These are phyloP conservation scores for Lamproptera curius DNA, from an alignment of 2,888 invertebrate genomes.

Conservation along the genomic window DNA sequence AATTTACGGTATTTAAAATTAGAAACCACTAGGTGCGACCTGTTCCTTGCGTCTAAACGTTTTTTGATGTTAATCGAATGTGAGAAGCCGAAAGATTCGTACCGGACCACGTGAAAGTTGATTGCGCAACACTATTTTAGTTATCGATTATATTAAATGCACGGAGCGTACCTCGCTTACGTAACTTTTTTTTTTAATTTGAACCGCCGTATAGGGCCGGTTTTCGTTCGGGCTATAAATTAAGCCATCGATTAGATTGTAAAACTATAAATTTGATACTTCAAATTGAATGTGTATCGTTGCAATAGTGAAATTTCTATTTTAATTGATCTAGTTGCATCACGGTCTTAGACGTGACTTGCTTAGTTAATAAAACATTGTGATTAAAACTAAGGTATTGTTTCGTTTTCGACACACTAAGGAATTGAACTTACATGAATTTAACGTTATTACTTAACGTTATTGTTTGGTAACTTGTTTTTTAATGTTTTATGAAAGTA, in stretches of 20 bases:
- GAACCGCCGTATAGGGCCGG: slow-evolving; percentile 4
- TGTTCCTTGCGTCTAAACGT: slow-evolving; percentile 40
- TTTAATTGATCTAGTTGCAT: too few relatives aligned
- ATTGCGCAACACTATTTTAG: slow-evolving; percentile 48
- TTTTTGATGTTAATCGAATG: slow-evolving; percentile 62
- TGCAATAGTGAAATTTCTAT: too few relatives aligned
- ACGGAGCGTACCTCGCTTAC: slow-evolving; percentile 26
- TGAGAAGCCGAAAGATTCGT: slow-evolving; percentile 46
- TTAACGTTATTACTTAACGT: too few relatives aligned
- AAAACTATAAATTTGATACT: slow-evolving; percentile 6
- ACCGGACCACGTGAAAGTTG: slow-evolving; percentile 52
- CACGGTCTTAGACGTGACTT: neutral
- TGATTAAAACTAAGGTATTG: too few relatives aligned
- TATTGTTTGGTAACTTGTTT: too few relatives aligned
- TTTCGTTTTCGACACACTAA: too few relatives aligned
- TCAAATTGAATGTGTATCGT: slow-evolving; percentile 2
- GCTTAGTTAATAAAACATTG: too few relatives aligned
- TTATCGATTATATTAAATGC: slow-evolving; percentile 26
- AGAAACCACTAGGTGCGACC: too few relatives aligned
- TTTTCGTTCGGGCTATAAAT: slow-evolving; percentile 7
- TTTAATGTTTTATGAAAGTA: too few relatives aligned
- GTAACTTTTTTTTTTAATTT: slow-evolving; percentile 5
- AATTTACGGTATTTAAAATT: too few relatives aligned
- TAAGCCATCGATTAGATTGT: slow-evolving; percentile 11
- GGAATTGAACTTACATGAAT: too few relatives aligned